phyloP scores from a whole-genome alignment of 2,888 invertebrate genomes.

The Rotaria socialis region DNA sequence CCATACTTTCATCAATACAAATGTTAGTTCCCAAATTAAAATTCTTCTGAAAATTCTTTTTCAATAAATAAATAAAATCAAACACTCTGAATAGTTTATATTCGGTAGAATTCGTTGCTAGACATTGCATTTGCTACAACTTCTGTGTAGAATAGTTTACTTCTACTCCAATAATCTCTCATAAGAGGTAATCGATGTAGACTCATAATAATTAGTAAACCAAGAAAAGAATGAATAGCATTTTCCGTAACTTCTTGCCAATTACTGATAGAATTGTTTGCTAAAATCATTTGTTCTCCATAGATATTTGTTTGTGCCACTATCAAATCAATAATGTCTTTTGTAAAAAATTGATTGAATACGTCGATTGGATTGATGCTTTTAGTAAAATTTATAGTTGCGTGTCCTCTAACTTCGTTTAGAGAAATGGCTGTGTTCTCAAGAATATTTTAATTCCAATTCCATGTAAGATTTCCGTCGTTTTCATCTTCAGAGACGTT shows the following conservation, averaged over 20 bases:
- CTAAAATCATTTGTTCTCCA: neutral
- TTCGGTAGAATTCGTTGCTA: neutral
- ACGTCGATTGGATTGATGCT: neutral
- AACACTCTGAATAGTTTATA: neutral
- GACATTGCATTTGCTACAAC: neutral
- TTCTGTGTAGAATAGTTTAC: neutral
- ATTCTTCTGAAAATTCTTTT: constrained; percentile 5
- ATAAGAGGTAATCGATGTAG: neutral
- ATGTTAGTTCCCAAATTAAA: neutral
- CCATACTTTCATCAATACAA: neutral
- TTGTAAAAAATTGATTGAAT: neutral
- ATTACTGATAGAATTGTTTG: neutral
- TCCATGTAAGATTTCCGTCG: neutral
- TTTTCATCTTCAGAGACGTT: too few relatives aligned
- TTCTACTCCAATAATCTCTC: neutral
- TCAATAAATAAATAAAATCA: neutral
- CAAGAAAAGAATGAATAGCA: neutral
- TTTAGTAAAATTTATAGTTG: neutral
- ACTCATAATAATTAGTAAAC: neutral
- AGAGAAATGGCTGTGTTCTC: neutral
- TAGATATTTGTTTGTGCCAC: neutral
- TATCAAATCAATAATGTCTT: neutral
- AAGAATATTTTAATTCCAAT: neutral
- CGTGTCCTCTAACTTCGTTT: neutral
- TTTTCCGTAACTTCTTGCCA: neutral